phyloP scores from a whole-genome alignment of 2,888 invertebrate genomes.

The Yponomeuta evonymella region DNA sequence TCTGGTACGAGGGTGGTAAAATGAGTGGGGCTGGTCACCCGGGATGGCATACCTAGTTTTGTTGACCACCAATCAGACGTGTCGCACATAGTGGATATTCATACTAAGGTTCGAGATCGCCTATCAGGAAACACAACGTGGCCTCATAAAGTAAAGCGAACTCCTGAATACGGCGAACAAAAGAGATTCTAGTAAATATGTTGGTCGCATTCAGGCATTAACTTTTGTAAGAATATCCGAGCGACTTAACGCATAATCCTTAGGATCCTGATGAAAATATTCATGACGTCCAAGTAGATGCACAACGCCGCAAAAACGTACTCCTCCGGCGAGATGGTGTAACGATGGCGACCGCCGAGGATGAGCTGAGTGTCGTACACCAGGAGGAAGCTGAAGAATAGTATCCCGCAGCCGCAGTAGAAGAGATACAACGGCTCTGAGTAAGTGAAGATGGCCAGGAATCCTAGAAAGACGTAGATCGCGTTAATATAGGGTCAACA shows the following conservation, averaged over 20 bases:
- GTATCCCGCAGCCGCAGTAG: conserved; percentile 90
- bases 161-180: too few species aligned
- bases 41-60: too few species aligned
- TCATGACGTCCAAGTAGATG: conserved; percentile 91
- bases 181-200: too few species aligned
- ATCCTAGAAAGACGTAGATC: conserved; percentile 22
- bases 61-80: too few species aligned
- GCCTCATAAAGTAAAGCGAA: too few species aligned
- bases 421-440: conserved; percentile 58
- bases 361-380: conserved; percentile 95
- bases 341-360: conserved; percentile 94
- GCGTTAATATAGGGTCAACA: neutral
- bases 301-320: conserved; percentile 95
- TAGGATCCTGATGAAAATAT: conserved; percentile 92
- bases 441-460: conserved; percentile 23
- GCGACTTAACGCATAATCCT: conserved; percentile 27
- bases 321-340: conserved; percentile 93
- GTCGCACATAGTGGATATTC: too few species aligned
- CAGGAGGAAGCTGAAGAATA: conserved; percentile 91
- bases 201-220: too few species aligned
- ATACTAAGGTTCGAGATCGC: too few species aligned
- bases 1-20: too few species aligned
- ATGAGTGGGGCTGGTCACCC: too few species aligned
- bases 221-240: neutral
- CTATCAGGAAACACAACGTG: too few species aligned